Evolutionary conservation across 1,140 invertebrate species (phyloP).

Genomic region (Pogonognathellus flavescens): DNA sequence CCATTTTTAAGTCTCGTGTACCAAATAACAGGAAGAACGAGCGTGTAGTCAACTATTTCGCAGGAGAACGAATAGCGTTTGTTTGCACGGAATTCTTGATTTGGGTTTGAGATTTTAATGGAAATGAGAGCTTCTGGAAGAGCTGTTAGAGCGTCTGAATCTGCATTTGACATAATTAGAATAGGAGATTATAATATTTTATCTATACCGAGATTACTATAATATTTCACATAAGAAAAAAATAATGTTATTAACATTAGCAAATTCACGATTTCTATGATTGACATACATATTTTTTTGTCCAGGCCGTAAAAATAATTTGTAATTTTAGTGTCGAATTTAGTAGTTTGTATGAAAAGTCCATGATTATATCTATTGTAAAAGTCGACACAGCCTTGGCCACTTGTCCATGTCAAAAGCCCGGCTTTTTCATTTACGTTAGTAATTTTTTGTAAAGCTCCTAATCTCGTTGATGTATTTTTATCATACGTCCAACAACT

Average conservation of each 20-base stretch:
- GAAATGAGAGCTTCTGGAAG: slow-evolving; percentile 13
- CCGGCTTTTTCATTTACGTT: slow-evolving; percentile 9
- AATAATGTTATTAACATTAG: too few relatives aligned
- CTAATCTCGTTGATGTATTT: slow-evolving; percentile 5
- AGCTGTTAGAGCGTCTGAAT: not conserved
- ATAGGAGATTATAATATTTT: too few relatives aligned
- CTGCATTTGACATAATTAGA: not conserved
- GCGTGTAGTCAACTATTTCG: slow-evolving; percentile 1
- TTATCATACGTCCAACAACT: slow-evolving; percentile 28
- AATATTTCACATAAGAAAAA: too few relatives aligned
- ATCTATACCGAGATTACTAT: too few relatives aligned
- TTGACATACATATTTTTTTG: not conserved
- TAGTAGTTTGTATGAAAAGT: slow-evolving; percentile 15
- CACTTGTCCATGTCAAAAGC: slow-evolving; percentile 10
- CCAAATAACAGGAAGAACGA: slow-evolving; percentile 24
- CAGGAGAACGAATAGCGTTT: not conserved
- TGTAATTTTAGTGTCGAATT: slow-evolving; percentile 1
- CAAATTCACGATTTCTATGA: not conserved
- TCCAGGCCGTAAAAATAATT: slow-evolving; percentile 27
- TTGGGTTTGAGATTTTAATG: not conserved
- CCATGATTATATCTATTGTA: slow-evolving; percentile 17
- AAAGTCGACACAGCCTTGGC: slow-evolving; percentile 12
- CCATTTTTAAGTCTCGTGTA: slow-evolving; percentile 17
- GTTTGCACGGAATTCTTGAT: not conserved
- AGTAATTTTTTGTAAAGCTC: slow-evolving; percentile 1